Conservation (phyloP, 2,797 vertebrate genomes). For the Sparidentex hasta region DNA sequence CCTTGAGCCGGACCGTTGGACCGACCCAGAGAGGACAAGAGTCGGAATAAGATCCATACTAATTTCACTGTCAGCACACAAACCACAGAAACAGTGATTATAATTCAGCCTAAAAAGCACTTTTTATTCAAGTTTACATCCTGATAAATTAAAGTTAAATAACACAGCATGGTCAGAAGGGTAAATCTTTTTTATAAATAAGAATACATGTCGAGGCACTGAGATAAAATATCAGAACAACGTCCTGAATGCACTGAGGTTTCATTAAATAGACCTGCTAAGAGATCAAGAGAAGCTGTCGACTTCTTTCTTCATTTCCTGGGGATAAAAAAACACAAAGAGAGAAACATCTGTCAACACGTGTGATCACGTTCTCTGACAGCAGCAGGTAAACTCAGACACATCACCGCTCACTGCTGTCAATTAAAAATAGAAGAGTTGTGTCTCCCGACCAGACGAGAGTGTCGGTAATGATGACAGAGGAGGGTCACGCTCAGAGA, state of each 20-base stretch:
- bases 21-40: no score
- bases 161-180: background rate
- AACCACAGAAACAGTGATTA: conserved; percentile 5
- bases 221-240: background rate
- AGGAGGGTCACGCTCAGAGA: no score
- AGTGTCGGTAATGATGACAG: no score
- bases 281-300: conserved; percentile 68
- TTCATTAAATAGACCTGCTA: conserved; percentile 29
- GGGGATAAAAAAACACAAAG: conserved; percentile 13
- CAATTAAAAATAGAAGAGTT: no score
- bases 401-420: no score
- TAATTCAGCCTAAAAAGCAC: background rate
- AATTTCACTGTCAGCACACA: background rate
- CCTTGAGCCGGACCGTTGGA: no score
- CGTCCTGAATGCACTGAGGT: background rate
- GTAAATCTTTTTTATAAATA: background rate
- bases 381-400: no score
- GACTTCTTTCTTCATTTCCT: conserved; percentile 81
- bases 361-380: background rate
- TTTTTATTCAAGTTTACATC: conserved; percentile 23
- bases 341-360: background rate
- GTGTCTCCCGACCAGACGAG: no score
- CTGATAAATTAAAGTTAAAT: background rate
- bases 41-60: no score
- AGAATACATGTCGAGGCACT: conserved; percentile 14